Base-by-base conservation (phyloP, 2,797 vertebrate species). In the Salmo trutta region DNA sequence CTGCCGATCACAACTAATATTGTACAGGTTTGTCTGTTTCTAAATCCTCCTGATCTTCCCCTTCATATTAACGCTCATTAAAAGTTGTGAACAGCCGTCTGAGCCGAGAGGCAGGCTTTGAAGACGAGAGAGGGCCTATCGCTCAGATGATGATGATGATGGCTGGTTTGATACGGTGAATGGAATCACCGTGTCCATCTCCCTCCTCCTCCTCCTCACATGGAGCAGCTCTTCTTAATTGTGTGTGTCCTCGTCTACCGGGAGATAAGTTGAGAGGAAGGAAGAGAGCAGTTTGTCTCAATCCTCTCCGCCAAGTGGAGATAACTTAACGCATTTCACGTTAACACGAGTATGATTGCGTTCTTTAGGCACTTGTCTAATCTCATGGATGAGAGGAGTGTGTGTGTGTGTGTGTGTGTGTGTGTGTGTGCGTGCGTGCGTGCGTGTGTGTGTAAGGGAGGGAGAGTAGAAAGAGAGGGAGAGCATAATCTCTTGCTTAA, bases 241-340 rank as follows among this genome's bases (percentile, higher is more conserved):
- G 10, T 47, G 41, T 47, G 41, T 91, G 88, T 90, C 88, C 85
- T 65, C 92, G 89, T 92, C 89, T 91, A 87, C 88, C 83, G 86
- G 81, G 87, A 94, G 91, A 93, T 93, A 88, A 89, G 87, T 83
- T 84, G 86, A 91, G 88, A 90, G 88, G 88, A 88, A 86, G 87
- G 89, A 91, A 92, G 89, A 91, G 91, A 92, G 91, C 85, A 88
- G 91, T 92, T 93, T 91, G 90, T 93, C 89, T 92, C 89, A 86
- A 87, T 92, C 88, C 90, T 90, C 92, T 91, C 89, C 87, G 88
- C 87, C 89, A 88, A 86, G 89, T 84, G 87, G 84, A 88, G 92
- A 92, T 92, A 91, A 91, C 83, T 47, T 47, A 88, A 91, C 86
- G 85, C 90, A 90, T 91, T 91, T 90, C 93, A 93, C 91, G 91